Percentiles rank a stretch among this genome's conserved stretches.
These are phyloP conservation scores for Malurus melanocephalus DNA, from an alignment of 2,113 vertebrate species.

Conservation along the genomic window DNA sequence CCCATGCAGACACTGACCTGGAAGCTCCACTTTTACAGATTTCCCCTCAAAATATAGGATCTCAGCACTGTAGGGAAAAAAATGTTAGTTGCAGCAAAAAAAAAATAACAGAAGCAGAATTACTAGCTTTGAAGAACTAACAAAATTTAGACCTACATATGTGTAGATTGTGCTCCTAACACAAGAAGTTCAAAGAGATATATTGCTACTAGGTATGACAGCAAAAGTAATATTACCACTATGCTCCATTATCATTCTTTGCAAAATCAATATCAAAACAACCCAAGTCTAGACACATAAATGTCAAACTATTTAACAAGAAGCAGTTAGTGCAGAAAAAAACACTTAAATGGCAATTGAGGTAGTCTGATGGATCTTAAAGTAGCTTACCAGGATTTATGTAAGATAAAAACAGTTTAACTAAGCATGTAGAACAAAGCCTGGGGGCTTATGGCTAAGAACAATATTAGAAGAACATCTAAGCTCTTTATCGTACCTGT, in stretches of 20 bases:
- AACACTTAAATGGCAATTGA: constrained; percentile 84
- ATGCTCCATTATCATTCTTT: constrained; percentile 67
- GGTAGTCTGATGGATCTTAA: constrained; percentile 83
- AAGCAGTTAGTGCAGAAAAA: constrained; percentile 76
- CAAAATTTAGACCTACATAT: background rate
- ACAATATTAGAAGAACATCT: constrained; percentile 71
- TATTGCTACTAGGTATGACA: constrained; percentile 42
- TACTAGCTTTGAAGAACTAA: background rate
- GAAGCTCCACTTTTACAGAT: background rate
- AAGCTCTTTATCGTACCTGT: constrained; percentile 76
- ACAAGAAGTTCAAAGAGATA: constrained; percentile 30
- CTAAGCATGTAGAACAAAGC: constrained; percentile 80
- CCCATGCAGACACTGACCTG: background rate
- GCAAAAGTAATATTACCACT: constrained; percentile 46
- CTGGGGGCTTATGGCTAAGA: constrained; percentile 76
- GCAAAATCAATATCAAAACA: constrained; percentile 76
- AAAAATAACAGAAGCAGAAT: background rate
- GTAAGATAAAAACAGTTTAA: constrained; percentile 77
- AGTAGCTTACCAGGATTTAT: constrained; percentile 84
- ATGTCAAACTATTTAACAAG: constrained; percentile 78
- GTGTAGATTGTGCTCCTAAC: background rate
- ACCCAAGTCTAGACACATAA: constrained; percentile 78
- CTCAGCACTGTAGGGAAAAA: background rate
- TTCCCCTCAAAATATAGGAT: background rate
- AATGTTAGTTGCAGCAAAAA: background rate